phyloP scores from a whole-genome alignment of 2,113 vertebrate genomes.

The Xiphorhynchus elegans region DNA sequence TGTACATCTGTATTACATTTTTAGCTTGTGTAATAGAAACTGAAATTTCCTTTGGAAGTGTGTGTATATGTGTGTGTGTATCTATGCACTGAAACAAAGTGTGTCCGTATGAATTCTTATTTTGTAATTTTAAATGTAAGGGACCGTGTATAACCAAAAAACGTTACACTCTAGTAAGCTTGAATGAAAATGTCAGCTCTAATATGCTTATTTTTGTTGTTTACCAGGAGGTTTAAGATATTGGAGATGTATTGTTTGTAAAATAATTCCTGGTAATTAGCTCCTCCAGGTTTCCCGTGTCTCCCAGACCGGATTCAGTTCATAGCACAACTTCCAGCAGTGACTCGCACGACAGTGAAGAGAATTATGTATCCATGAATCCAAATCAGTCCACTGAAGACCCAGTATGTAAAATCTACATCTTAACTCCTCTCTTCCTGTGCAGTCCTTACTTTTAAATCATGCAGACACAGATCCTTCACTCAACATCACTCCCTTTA shows the following conservation, averaged over 20 bases:
- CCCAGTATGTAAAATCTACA: conserved; percentile 86
- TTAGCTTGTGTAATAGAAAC: background rate
- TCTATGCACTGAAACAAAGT: background rate
- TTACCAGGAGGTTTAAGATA: conserved; percentile 36
- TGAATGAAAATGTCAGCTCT: background rate
- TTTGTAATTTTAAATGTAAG: background rate
- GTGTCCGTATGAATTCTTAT: background rate
- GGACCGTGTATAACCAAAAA: background rate
- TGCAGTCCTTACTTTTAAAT: conserved; percentile 41
- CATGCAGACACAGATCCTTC: background rate
- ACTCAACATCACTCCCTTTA: background rate
- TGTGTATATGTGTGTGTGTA: background rate
- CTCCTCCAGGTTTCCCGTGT: conserved; percentile 92
- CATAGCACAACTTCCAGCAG: conserved; percentile 98
- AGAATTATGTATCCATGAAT: conserved; percentile 97
- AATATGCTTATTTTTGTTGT: conserved; percentile 23
- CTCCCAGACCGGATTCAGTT: conserved; percentile 91
- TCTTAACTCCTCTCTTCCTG: conserved; percentile 64
- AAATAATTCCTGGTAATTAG: conserved; percentile 84
- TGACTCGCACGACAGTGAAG: conserved; percentile 96
- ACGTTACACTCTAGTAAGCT: background rate
- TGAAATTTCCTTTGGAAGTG: background rate
- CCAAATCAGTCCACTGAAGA: conserved; percentile 92
- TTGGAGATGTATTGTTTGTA: conserved; percentile 59
- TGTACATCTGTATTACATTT: background rate